A percentile compares a stretch with the other conserved stretches of the same genome.
Conservation (phyloP, 2,113 vertebrate species). For the Pleuronectes platessa region DNA sequence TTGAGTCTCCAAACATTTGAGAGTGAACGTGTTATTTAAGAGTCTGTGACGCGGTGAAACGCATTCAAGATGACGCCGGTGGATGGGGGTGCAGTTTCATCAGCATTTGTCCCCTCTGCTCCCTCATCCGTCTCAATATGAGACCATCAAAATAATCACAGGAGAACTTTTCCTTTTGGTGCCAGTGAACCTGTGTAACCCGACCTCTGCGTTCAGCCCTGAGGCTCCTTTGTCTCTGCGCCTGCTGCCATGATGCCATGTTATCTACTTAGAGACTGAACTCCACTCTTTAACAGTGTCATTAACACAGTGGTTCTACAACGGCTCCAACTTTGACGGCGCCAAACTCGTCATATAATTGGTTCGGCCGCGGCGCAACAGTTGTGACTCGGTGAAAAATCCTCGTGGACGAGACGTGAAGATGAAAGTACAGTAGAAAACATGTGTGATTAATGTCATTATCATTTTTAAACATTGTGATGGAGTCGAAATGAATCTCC, state of each 20-base stretch:
- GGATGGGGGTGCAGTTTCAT: not conserved
- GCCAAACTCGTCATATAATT: constrained; percentile 24
- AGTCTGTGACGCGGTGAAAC: constrained; percentile 13
- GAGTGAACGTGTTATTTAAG: constrained; percentile 20
- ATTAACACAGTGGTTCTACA: constrained; percentile 48
- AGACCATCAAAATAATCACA: constrained; percentile 32
- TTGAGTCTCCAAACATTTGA: not conserved
- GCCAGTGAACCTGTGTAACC: constrained; percentile 15
- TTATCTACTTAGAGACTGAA: constrained; percentile 35
- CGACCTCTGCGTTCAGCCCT: constrained; percentile 38
- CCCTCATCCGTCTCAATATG: constrained; percentile 11
- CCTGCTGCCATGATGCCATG: constrained; percentile 6
- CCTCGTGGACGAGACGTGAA: not conserved
- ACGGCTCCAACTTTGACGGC: constrained; percentile 13
- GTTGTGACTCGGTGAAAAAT: constrained; percentile 1
- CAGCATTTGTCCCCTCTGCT: constrained; percentile 6
- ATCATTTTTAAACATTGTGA: constrained; percentile 21
- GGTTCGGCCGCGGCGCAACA: constrained; percentile 6
- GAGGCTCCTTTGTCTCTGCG: constrained; percentile 24
- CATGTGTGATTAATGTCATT: constrained; percentile 4
- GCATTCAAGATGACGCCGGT: constrained; percentile 39
- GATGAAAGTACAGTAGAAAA: not conserved
- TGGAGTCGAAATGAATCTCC: not conserved
- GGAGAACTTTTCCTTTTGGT: constrained; percentile 26
- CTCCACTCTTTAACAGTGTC: constrained; percentile 19